Percentiles rank a stretch among this genome's conserved stretches.
phyloP scores from a whole-genome alignment of 2,113 vertebrate genomes.

The Corythornis madagascariensis region DNA sequence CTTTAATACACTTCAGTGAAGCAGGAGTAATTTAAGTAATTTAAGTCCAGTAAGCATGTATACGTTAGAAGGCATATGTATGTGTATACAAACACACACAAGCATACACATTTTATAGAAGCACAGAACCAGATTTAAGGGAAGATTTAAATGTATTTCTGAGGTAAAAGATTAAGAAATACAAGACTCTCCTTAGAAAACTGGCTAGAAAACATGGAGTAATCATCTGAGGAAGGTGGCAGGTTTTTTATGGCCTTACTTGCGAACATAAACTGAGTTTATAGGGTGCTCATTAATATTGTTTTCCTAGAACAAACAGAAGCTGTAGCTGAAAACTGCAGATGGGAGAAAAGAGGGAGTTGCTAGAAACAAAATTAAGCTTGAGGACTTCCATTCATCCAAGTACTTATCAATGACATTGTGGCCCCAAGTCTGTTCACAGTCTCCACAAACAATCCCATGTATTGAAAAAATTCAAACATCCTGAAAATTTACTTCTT shows the following conservation, averaged over 20 bases:
- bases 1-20: background rate
- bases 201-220: background rate
- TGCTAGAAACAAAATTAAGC: background rate
- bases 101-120: background rate
- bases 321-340: background rate
- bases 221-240: background rate
- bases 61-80: background rate
- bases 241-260: background rate
- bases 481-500: background rate
- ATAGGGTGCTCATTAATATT: background rate
- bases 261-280: background rate
- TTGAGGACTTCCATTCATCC: background rate
- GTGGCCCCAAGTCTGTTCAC: fast-evolving
- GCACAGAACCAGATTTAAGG: background rate
- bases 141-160: background rate
- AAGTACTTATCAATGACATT: background rate
- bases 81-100: background rate
- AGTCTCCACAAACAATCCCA: background rate
- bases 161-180: background rate
- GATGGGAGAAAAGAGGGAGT: background rate
- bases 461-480: background rate
- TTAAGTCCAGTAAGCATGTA: background rate
- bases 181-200: background rate
- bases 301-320: background rate
- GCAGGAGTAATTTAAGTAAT: background rate